phyloP scores from a whole-genome alignment of 2,888 invertebrate species.

The Leuctra nigra region DNA sequence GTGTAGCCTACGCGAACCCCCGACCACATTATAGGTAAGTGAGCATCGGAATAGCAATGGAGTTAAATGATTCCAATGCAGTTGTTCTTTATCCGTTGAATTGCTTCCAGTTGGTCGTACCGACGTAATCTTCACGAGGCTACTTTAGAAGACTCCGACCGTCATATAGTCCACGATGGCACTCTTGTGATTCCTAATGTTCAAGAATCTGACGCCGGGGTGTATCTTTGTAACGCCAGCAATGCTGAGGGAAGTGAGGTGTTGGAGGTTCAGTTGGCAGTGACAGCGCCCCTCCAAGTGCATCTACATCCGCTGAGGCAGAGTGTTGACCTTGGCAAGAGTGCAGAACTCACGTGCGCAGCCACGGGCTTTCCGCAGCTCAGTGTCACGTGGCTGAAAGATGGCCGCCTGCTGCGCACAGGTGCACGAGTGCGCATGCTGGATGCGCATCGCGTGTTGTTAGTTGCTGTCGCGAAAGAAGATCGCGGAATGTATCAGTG shows the following conservation, averaged over 20 bases:
- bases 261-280: conserved; percentile 46
- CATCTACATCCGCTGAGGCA: conserved; percentile 41
- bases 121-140: conserved; percentile 44
- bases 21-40: conserved; percentile 51
- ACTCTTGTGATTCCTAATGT: conserved; percentile 47
- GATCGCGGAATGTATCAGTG: conserved; percentile 45
- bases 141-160: conserved; percentile 43
- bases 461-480: conserved; percentile 40
- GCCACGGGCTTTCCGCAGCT: conserved; percentile 40
- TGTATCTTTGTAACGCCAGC: conserved; percentile 48
- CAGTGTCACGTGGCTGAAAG: conserved; percentile 44
- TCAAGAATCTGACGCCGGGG: conserved; percentile 44
- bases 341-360: conserved; percentile 42
- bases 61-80: neutral
- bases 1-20: conserved; percentile 56
- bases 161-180: conserved; percentile 45
- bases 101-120: conserved; percentile 43
- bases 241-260: conserved; percentile 49
- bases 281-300: conserved; percentile 40
- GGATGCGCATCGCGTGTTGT: conserved; percentile 46
- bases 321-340: conserved; percentile 45
- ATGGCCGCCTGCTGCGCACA: conserved; percentile 42
- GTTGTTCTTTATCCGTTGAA: neutral
- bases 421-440: conserved; percentile 40
- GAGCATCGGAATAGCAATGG: neutral